These are phyloP conservation scores for Strix aluco DNA, from an alignment of 2,113 vertebrate genomes.

Conservation along the genomic window DNA sequence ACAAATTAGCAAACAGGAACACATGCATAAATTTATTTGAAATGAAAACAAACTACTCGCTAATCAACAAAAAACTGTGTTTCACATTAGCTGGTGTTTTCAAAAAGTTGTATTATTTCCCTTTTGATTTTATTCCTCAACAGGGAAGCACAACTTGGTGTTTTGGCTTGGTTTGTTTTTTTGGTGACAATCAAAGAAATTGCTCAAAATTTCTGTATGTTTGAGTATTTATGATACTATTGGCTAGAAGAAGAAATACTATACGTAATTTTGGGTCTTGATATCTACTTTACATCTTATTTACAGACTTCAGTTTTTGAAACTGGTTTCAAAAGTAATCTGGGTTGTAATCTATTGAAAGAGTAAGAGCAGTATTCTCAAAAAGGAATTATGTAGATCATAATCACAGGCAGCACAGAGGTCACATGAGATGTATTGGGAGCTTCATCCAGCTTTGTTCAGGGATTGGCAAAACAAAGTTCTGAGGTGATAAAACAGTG, in stretches of 20 bases:
- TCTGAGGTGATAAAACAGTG: slow-evolving; percentile 3
- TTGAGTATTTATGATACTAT: not conserved
- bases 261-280: not conserved
- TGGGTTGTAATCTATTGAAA: not conserved
- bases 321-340: not conserved
- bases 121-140: not conserved
- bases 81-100: not conserved
- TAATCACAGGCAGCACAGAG: not conserved
- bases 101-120: not conserved
- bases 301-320: not conserved
- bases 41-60: not conserved
- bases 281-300: not conserved
- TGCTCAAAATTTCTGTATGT: not conserved
- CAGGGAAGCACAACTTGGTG: not conserved
- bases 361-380: not conserved
- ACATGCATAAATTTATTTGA: not conserved
- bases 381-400: not conserved
- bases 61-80: not conserved
- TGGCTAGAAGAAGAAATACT: not conserved
- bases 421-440: not conserved
- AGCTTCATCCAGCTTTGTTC: slow-evolving; percentile 16
- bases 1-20: not conserved
- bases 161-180: not conserved
- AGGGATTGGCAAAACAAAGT: not conserved
- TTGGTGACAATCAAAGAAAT: not conserved